A percentile compares a stretch with the other conserved stretches of the same genome.
Conservation (phyloP, 2,888 invertebrate species). For the Drosophila meridiana region DNA sequence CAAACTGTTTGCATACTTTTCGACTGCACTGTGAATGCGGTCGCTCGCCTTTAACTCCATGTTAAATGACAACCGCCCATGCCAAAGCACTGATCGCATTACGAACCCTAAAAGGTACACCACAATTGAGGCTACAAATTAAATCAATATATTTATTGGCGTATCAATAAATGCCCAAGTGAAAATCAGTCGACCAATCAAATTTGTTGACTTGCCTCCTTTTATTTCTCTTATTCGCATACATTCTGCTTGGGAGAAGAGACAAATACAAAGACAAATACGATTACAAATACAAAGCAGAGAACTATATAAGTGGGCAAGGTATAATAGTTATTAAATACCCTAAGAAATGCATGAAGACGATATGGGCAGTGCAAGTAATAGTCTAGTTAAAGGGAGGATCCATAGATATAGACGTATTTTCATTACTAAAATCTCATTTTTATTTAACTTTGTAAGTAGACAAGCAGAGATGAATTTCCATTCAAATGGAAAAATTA, state of each 20-base stretch:
- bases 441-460: no score
- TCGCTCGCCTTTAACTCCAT: constrained; percentile 37
- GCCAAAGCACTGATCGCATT: constrained; percentile 32
- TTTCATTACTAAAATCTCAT: no score
- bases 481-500: no score
- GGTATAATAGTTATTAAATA: not conserved
- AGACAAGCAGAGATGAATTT: no score
- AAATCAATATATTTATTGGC: constrained; percentile 51
- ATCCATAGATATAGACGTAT: no score
- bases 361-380: no score
- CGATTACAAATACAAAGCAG: constrained; percentile 4
- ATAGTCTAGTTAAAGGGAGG: no score
- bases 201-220: constrained; percentile 37
- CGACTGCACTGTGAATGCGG: constrained; percentile 42
- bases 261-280: constrained; percentile 19
- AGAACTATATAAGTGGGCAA: not conserved
- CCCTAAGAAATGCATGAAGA: not conserved
- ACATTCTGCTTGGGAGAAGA: not conserved
- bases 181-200: constrained; percentile 59
- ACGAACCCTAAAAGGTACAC: constrained; percentile 12
- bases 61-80: constrained; percentile 25
- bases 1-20: constrained; percentile 35
- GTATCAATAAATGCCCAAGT: constrained; percentile 38
- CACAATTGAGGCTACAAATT: constrained; percentile 44
- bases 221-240: not conserved